Percentiles rank a stretch among this genome's conserved stretches.
Evolutionary conservation across 2,113 vertebrate genomes (phyloP).

Genomic region (Elgaria multicarinata): DNA sequence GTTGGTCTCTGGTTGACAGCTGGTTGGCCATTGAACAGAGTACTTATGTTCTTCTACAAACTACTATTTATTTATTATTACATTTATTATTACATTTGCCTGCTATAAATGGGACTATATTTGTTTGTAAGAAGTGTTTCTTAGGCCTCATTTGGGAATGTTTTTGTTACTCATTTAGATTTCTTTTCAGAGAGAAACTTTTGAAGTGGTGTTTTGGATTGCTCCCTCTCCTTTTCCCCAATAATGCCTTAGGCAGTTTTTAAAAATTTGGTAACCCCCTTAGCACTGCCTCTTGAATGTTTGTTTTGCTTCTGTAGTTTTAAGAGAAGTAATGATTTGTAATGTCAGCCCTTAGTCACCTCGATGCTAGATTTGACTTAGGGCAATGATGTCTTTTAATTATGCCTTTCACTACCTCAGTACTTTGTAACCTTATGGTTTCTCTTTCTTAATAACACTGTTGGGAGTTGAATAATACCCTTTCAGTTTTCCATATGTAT

Average conservation of each 20-base stretch:
- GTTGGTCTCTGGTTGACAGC: too few relatives aligned
- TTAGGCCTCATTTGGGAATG: neutral
- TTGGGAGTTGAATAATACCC: neutral
- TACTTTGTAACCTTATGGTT: conserved; percentile 8
- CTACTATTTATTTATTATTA: too few relatives aligned
- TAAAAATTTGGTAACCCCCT: neutral
- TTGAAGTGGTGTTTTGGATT: conserved; percentile 22
- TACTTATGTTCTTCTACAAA: too few relatives aligned
- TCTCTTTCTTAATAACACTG: conserved; percentile 30
- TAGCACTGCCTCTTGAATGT: neutral
- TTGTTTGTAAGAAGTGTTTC: neutral
- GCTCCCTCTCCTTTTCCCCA: neutral
- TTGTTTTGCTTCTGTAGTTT: conserved; percentile 33
- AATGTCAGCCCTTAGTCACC: neutral
- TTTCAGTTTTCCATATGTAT: conserved; percentile 24
- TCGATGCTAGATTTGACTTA: conserved; percentile 15
- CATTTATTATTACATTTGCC: neutral
- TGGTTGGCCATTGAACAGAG: too few relatives aligned
- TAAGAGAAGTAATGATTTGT: neutral
- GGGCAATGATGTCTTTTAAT: conserved; percentile 22
- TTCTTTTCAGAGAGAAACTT: conserved; percentile 31
- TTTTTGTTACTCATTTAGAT: neutral
- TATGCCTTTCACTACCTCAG: neutral
- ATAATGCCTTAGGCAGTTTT: conserved; percentile 24
- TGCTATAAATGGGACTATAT: neutral